Evolutionary conservation across 2,888 invertebrate species (phyloP).

Genomic region (Atrina japonica): DNA sequence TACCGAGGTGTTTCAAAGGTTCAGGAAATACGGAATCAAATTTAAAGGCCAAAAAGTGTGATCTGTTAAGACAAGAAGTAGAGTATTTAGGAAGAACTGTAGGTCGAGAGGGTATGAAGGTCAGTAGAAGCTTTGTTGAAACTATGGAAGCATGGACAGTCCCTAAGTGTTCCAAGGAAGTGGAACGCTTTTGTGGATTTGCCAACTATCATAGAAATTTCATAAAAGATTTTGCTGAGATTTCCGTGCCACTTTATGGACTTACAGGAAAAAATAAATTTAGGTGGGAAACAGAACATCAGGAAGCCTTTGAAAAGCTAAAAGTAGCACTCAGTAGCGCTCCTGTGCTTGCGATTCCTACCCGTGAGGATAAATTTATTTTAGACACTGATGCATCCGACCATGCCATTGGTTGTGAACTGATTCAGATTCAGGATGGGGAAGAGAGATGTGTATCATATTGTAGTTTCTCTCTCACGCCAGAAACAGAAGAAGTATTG

Average conservation of each 20-base stretch:
- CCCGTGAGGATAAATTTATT: conserved; percentile 13
- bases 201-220: conserved; percentile 44
- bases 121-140: conserved; percentile 1
- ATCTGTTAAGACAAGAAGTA: conserved; percentile 46
- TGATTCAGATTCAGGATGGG: conserved; percentile 40
- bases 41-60: conserved; percentile 49
- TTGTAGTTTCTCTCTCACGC: conserved; percentile 28
- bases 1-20: conserved; percentile 36
- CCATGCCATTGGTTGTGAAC: conserved; percentile 32
- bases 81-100: conserved; percentile 47
- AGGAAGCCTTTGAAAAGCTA: conserved; percentile 24
- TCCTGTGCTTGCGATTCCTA: conserved; percentile 41
- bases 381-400: conserved; percentile 45
- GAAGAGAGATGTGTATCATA: conserved; percentile 35
- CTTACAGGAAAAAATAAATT: conserved; percentile 34
- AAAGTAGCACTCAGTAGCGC: conserved; percentile 16
- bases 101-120: conserved; percentile 21
- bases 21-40: conserved; percentile 42
- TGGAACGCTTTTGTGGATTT: conserved; percentile 45
- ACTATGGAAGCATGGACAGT: conserved; percentile 29
- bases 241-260: conserved; percentile 39
- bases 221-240: conserved; percentile 40
- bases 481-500: conserved; percentile 9
- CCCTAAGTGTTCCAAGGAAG: conserved; percentile 34
- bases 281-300: conserved; percentile 32